Base-by-base conservation (phyloP, 1,140 invertebrate genomes). In the Anastrepha ludens region DNA sequence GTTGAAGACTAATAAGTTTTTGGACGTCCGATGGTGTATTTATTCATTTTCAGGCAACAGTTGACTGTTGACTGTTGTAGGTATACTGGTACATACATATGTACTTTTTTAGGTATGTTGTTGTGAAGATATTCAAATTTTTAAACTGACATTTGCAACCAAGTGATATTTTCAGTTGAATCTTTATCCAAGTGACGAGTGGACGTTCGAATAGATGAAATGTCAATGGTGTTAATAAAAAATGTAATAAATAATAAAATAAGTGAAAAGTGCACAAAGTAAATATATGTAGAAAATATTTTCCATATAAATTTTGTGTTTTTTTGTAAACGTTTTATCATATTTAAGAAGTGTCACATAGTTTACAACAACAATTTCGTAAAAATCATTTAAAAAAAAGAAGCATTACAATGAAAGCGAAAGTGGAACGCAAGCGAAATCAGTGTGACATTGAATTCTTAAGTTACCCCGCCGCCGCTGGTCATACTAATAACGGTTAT, bases 401-500 rank as follows among this genome's bases (percentile, higher is more conserved):
- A 85, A 85, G 58, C 9, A 60, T 62, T 5, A 86, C 60, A 62
- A 59, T 60, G 59, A 60, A 60, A 86, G 39, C 29, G 58, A 59
- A 62, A 86, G 58, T 60, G 8, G n/a, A 44, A 44, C 29, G 85
- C 29, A 20, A 13, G 17, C 39, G 5, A 86, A 86, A 44, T 39
- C 58, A 6, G 15, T 11, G 67, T 47, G 67, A 74, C 39, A 50
- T 29, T 58, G 74, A 81, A 55, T 81, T 81, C 74, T 81, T 55
- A 29, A 55, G 2, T 2, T 29, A 3, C 74, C n/a, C 47, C 50
- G 20, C 50, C 2, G 7, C 8, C 15, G 44, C n/a, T 81, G 11
- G n/a, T 55, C 44, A 81, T 55, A 29, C 47, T 5, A 81, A 81
- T 81, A n/a, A 81, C n/a, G 47, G n/a, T 81, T 29, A 55, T 81